Evolutionary conservation across 1,140 invertebrate genomes (phyloP).

Genomic region (Dreissena rostriformis): DNA sequence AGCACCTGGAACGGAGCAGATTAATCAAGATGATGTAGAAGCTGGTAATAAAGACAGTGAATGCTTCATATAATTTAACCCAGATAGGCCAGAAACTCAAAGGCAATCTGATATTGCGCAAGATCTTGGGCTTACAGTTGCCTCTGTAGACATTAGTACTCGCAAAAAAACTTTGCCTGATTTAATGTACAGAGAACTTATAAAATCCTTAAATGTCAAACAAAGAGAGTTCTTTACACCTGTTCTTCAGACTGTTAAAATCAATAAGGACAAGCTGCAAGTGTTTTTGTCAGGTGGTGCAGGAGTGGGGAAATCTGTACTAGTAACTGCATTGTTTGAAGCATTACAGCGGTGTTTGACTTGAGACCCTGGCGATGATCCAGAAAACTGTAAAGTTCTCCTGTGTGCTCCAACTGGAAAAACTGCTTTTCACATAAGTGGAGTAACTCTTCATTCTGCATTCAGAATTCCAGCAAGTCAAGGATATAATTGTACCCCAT

Average conservation of each 20-base stretch:
- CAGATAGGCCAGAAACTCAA: background rate
- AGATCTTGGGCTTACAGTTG: background rate
- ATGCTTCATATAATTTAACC: slow-evolving; percentile 7
- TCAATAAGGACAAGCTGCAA: slow-evolving; percentile 9
- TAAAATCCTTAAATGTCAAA: slow-evolving; percentile 8
- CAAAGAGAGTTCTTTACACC: background rate
- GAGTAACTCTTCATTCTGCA: slow-evolving; percentile 10
- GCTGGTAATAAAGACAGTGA: background rate
- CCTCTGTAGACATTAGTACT: background rate
- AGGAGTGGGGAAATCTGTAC: slow-evolving; percentile 8
- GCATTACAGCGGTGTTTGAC: too few species aligned
- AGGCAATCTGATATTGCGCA: background rate
- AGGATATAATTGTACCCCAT: background rate
- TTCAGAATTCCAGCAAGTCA: slow-evolving; percentile 24
- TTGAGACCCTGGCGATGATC: too few species aligned
- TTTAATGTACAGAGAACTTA: background rate
- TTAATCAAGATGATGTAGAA: background rate
- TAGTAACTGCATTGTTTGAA: background rate
- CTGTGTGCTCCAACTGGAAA: slow-evolving; percentile 25
- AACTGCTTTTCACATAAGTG: slow-evolving; percentile 9
- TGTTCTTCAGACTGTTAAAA: background rate
- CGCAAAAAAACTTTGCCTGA: background rate
- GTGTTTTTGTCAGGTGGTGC: slow-evolving; percentile 9
- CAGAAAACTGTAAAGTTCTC: slow-evolving; percentile 32
- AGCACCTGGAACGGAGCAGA: slow-evolving; percentile 23